Evolutionary conservation across 2,888 invertebrate species (phyloP), one percentile per base, ranked within the genome.

Genomic region (Pristionchus fissidentatus): DNA sequence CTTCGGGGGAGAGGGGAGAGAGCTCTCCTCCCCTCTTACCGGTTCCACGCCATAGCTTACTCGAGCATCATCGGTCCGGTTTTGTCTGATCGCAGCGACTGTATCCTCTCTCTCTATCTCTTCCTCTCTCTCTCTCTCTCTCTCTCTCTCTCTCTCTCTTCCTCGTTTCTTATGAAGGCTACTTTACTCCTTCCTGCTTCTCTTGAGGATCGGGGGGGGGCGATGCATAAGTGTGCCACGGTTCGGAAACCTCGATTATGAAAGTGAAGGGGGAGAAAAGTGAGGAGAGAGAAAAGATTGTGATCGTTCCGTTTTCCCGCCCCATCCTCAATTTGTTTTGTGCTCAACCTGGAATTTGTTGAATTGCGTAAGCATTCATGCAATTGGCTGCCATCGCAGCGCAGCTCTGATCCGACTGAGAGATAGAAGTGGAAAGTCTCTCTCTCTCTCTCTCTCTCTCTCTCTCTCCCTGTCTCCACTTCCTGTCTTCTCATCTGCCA

Each of bases 1-100:
- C 73, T 75, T 84, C 70, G 85, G 85, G 10, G 22, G 43, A 32
- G 75, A 22, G n/a, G n/a, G n/a, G n/a, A n/a, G n/a, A n/a, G n/a
- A n/a, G n/a, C n/a, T n/a, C n/a, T n/a, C n/a, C n/a, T 3, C 84
- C 84, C 35, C 85, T 81, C 83, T 85, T 77, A 84, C 26, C 82
- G 70, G 60, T 22, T 60, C 75, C 62, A n/a, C 66, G 43, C 57
- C 43, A 80, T 80, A 52, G 52, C 41, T 49, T 82, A 46, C 35
- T 49, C 49, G 49, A 32, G 75, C 75, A 49, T 29, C 52, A 52
- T 49, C 75, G 43, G 38, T 35, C 66, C 82, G 60, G 49, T 82
- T 66, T 82, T 46, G 49, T 84, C 62, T 49, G 52, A 49, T 57
- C 70, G 55, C 55, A 35, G 60, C 38, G 55, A 66, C 70, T 80